These are phyloP conservation scores for Thymallus thymallus DNA, from an alignment of 2,113 vertebrate species.

Conservation along the genomic window DNA sequence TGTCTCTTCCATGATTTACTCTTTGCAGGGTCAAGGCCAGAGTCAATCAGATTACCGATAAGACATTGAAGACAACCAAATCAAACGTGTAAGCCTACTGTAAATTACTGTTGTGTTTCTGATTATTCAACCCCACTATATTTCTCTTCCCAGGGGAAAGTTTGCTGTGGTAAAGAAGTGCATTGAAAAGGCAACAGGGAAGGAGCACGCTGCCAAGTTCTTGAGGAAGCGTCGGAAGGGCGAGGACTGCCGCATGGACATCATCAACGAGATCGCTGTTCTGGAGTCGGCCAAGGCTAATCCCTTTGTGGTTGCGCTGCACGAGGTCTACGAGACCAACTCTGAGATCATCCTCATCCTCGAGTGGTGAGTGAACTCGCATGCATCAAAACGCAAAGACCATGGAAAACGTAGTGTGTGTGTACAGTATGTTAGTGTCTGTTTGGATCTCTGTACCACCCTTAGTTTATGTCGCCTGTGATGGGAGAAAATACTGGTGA, in stretches of 20 bases:
- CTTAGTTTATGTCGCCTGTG: background rate
- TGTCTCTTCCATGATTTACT: background rate
- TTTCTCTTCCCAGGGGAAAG: slow-evolving; percentile 79
- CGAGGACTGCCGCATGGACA: slow-evolving; percentile 88
- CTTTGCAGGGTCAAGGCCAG: background rate
- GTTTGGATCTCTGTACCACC: background rate
- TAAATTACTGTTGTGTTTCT: slow-evolving; percentile 20
- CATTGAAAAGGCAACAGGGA: slow-evolving; percentile 86
- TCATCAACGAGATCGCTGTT: slow-evolving; percentile 92
- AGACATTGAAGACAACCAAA: background rate
- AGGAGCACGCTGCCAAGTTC: slow-evolving; percentile 92
- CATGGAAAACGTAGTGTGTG: background rate
- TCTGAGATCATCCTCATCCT: slow-evolving; percentile 90
- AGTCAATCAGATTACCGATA: background rate
- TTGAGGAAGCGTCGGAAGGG: slow-evolving; percentile 93
- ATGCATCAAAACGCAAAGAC: too few species aligned
- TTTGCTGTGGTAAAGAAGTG: slow-evolving; percentile 97
- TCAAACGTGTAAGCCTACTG: background rate
- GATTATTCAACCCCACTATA: slow-evolving; percentile 24
- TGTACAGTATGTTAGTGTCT: background rate
- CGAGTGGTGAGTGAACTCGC: slow-evolving; percentile 82
- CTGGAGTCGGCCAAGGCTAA: slow-evolving; percentile 86
- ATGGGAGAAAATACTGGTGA: slow-evolving; percentile 4
- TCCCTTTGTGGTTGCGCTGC: slow-evolving; percentile 87
- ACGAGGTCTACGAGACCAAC: slow-evolving; percentile 91